Percentiles rank a stretch among this genome's conserved stretches.
phyloP scores from a whole-genome alignment of 2,113 vertebrate species.

The Copsychus sechellarum region DNA sequence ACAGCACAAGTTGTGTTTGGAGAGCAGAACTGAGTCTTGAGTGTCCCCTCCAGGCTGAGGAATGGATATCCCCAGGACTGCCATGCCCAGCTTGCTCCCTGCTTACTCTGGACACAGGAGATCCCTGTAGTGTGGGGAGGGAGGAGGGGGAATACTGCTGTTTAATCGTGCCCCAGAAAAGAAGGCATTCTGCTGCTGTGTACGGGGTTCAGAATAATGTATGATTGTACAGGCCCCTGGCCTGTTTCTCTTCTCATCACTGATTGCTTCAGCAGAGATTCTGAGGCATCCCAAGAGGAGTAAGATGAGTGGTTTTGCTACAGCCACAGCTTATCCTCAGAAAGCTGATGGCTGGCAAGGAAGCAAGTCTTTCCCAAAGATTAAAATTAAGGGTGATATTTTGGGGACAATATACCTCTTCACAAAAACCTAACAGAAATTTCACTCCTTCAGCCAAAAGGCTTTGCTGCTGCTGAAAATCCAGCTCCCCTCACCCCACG shows the following conservation, averaged over 20 bases:
- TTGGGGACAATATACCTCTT: not conserved
- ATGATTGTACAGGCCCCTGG: not conserved
- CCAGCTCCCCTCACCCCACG: fast-evolving
- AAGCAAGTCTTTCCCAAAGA: not conserved
- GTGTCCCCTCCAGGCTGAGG: not conserved
- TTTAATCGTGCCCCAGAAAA: not conserved
- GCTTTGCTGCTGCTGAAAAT: not conserved
- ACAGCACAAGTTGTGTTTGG: not conserved
- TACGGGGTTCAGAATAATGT: not conserved
- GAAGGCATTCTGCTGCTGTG: not conserved
- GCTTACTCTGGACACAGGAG: not conserved
- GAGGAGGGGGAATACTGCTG: not conserved
- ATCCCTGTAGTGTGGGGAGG: fast-evolving
- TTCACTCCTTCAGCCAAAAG: not conserved
- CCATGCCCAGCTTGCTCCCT: fast-evolving
- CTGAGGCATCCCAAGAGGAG: not conserved
- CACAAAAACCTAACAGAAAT: not conserved
- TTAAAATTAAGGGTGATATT: not conserved
- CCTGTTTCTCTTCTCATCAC: not conserved
- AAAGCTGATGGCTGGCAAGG: not conserved
- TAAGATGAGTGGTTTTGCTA: not conserved
- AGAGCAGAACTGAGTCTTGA: fast-evolving
- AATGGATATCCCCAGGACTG: not conserved
- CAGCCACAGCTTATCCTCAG: not conserved
- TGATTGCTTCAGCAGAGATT: not conserved